These are phyloP conservation scores for Zootermopsis nevadensis DNA, from an alignment of 2,888 invertebrate genomes.

Conservation along the genomic window DNA sequence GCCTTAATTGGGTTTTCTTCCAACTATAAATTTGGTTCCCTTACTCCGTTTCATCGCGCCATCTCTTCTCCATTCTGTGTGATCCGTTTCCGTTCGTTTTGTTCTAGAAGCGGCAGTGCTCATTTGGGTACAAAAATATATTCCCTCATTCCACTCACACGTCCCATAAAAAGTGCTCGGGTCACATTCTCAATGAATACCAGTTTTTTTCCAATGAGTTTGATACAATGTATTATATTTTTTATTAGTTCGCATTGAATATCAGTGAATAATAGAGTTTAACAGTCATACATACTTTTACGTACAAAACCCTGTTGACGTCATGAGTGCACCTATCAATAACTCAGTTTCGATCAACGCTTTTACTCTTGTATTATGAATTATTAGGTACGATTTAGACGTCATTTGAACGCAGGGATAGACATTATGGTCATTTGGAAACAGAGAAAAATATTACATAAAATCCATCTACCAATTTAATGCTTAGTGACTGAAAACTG, in stretches of 20 bases:
- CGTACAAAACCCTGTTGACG: not conserved
- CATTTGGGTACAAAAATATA: constrained; percentile 27
- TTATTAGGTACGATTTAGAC: too few species aligned
- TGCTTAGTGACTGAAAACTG: too few species aligned
- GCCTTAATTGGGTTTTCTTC: constrained; percentile 40
- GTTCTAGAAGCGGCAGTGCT: constrained; percentile 30
- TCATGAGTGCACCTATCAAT: constrained; percentile 20
- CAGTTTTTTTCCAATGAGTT: constrained; percentile 14
- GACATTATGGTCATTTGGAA: too few species aligned
- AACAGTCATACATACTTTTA: constrained; percentile 34
- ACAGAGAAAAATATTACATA: too few species aligned
- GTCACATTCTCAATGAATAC: constrained; percentile 24
- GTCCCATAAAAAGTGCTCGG: not conserved
- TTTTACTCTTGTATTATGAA: not conserved
- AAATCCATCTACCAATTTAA: too few species aligned
- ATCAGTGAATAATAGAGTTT: constrained; percentile 23
- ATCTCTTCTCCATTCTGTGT: not conserved
- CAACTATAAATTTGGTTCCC: constrained; percentile 7
- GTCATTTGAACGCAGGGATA: too few species aligned
- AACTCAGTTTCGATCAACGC: not conserved
- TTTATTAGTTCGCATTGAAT: constrained; percentile 14
- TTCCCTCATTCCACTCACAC: not conserved
- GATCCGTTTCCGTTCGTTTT: constrained; percentile 33
- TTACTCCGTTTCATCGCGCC: not conserved
- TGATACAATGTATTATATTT: constrained; percentile 19